Evolutionary conservation across 2,888 invertebrate genomes (phyloP), one percentile per base, ranked within the genome.

Genomic region (Aporophyla lueneburgensis): DNA sequence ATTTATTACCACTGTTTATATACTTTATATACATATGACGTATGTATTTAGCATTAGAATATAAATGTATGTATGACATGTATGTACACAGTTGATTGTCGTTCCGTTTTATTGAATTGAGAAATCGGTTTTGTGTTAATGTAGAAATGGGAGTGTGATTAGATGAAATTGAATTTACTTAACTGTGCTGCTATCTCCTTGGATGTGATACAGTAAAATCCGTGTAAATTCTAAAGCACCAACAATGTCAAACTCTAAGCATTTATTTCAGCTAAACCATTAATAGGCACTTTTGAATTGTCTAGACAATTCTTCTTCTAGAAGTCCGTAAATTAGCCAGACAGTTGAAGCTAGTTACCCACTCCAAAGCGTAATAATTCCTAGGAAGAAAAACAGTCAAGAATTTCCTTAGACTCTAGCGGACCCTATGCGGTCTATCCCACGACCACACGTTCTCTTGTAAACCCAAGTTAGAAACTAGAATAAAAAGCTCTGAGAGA

Each of bases 1-100:
- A 27, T 78, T 74, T 72, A 83, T 78, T 83, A 74, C 66, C 40
- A 83, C 33, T 53, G 53, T 73, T 72, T 68, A 81, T 72, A 54
- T 54, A 59, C 56, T 58, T 46, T 83, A 27, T 24, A 40, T 56
- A 56, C 12, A 40, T 53, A 53, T 83, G 84, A 78, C 74, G 74
- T 56, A 58, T 19, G 68, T 65, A 12, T 74, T 83, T 71, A 78
- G 74, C 86, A 61, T 27, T 66, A 53, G 12, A 46, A 58, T 56
- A 59, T 71, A 81, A 53, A 78, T 51, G 4, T 61, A 33, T 40
- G 14, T 71, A 62, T 69, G 33, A 2, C 56, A 33, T 40, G 14
- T 71, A 62, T 69, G 33, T 56, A 75, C 53, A 62, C 16, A 63
- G 19, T 66, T 81, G 75, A 81, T 81, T 59, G 53, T 54, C 24